Evolutionary conservation across 2,888 invertebrate species (phyloP), one percentile per base, ranked within the genome.

Genomic region (Trachelus stipa): DNA sequence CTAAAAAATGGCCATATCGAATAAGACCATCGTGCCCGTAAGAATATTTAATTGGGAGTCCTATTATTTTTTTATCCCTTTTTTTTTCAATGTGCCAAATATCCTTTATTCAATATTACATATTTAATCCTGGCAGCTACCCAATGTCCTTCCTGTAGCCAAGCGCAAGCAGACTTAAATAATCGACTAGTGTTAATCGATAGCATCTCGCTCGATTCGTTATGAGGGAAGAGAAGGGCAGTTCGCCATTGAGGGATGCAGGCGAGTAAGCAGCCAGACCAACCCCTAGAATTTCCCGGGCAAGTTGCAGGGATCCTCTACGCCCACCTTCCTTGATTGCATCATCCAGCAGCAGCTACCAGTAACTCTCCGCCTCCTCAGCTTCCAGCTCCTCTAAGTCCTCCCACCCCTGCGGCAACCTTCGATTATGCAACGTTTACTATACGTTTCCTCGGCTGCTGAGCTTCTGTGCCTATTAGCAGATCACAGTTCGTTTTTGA

Each of bases 251-350:
- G 37, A 68, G 71, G 75, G 56, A 30, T 68, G 75, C 74, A 69
- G 74, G 6, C 69, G 15, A 31, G 34, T 11, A n/a, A 23, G 56
- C 35, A 23, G 31, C 33, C 37, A 37, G 37, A 37, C 12, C 37
- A 37, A 37, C 37, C 37, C 35, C 40, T 80, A 71, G 73, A 77
- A 84, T 84, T 76, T 82, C 84, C 84, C 82, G 83, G 84, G 73
- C 33, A 15, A 73, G 73, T 73, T 33, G 73, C 73, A 73, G 73
- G 34, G 69, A n/a, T 69, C 69, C 69, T 31, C 4, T 1, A 77
- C 81, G 71, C 77, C 80, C 79, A 76, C 77, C 69, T 76, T 76
- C 73, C 77, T 77, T 75, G 77, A 76, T 80, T 82, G 80, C 76
- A 75, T n/a, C 34, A 33, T 30, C 37, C 69, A n/a, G 69, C 69